These are phyloP conservation scores for Triplophysa siluroides DNA, from an alignment of 2,113 vertebrate species.

Conservation along the genomic window DNA sequence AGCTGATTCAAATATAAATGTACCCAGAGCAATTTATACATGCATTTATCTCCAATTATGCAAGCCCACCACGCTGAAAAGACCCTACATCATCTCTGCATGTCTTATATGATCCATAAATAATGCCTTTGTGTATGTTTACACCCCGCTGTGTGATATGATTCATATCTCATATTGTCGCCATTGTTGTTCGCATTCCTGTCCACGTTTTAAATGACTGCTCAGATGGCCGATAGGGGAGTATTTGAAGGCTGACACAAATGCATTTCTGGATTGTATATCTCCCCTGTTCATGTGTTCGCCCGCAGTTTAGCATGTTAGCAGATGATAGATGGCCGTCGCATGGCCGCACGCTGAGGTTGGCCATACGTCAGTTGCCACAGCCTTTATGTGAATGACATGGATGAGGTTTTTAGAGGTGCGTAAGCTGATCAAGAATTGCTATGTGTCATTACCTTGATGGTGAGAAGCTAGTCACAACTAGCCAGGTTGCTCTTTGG, in stretches of 20 bases:
- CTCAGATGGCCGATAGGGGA: slow-evolving; percentile 54
- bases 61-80: slow-evolving; percentile 33
- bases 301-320: slow-evolving; percentile 50
- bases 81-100: slow-evolving; percentile 44
- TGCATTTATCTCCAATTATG: slow-evolving; percentile 51
- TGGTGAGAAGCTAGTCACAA: background rate
- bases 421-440: background rate
- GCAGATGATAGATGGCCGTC: slow-evolving; percentile 50
- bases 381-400: slow-evolving; percentile 29
- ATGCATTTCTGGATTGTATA: slow-evolving; percentile 57
- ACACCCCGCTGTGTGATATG: slow-evolving; percentile 47
- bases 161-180: slow-evolving; percentile 54
- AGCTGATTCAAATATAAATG: slow-evolving; percentile 25
- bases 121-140: slow-evolving; percentile 43
- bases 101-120: slow-evolving; percentile 52
- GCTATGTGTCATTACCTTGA: background rate
- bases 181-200: slow-evolving; percentile 51
- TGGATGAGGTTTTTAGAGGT: background rate
- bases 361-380: slow-evolving; percentile 45
- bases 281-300: slow-evolving; percentile 52
- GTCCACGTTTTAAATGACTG: slow-evolving; percentile 53
- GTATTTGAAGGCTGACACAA: slow-evolving; percentile 54
- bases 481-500: background rate
- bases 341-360: slow-evolving; percentile 50
- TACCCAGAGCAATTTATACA: slow-evolving; percentile 27